A percentile compares a stretch with the other conserved stretches of the same genome.
These are phyloP conservation scores for Embiotoca jacksoni DNA, from an alignment of 2,113 vertebrate species.

Conservation along the genomic window DNA sequence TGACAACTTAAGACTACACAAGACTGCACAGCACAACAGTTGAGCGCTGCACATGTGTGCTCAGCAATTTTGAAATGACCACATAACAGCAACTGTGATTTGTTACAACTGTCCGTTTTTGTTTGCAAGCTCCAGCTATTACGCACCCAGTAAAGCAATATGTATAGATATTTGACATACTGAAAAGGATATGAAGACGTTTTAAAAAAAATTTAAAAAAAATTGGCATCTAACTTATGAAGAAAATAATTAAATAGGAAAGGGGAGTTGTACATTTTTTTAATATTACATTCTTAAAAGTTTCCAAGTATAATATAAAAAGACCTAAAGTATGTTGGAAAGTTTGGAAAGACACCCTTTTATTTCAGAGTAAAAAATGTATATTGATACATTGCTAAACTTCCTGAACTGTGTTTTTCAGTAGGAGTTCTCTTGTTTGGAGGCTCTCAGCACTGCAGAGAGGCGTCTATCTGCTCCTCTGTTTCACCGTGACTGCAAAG, in stretches of 20 bases:
- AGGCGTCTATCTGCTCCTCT: constrained; percentile 44
- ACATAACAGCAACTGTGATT: no score
- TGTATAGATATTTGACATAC: no score
- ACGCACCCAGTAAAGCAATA: no score
- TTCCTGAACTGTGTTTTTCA: constrained; percentile 9
- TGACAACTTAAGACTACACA: constrained; percentile 10
- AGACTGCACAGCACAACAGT: constrained; percentile 23
- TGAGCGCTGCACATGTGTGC: neutral
- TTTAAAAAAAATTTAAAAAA: no score
- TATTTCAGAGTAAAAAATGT: constrained; percentile 14
- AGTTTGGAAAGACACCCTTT: constrained; percentile 7
- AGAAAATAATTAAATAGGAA: no score
- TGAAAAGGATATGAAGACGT: no score
- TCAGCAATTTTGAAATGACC: neutral
- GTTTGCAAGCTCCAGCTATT: no score
- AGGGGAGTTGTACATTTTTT: no score
- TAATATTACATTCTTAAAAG: neutral
- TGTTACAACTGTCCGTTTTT: no score
- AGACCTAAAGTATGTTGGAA: no score
- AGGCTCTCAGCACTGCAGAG: constrained; percentile 19
- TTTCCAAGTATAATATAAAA: neutral
- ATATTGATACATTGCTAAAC: constrained; percentile 6
- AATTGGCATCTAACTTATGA: no score
- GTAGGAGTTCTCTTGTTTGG: constrained; percentile 22
- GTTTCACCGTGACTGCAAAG: constrained; percentile 64